These are phyloP conservation scores for Heliconius aoede DNA, from an alignment of 2,888 invertebrate genomes.

Conservation along the genomic window DNA sequence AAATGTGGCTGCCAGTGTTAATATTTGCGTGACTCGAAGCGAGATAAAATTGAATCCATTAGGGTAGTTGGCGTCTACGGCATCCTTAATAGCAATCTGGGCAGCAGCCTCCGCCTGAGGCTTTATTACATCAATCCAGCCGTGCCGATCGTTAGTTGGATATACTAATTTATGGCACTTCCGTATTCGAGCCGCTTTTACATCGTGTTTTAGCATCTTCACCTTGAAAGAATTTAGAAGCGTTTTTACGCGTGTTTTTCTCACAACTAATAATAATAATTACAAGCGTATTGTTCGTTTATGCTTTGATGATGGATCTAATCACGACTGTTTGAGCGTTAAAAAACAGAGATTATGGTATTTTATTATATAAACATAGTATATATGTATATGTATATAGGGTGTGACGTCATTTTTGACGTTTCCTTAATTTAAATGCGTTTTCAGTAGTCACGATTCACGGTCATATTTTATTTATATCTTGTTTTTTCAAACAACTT, in stretches of 20 bases:
- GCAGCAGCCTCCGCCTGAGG: constrained; percentile 32
- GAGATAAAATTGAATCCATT: constrained; percentile 39
- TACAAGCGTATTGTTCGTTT: constrained; percentile 72
- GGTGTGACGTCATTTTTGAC: constrained; percentile 64
- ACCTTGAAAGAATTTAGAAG: constrained; percentile 74
- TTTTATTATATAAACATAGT: constrained; percentile 47
- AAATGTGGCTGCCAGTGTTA: constrained; percentile 13
- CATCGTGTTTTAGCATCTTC: constrained; percentile 74
- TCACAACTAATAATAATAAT: constrained; percentile 73
- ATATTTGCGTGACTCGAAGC: constrained; percentile 35
- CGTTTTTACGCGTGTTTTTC: constrained; percentile 72
- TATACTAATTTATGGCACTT: constrained; percentile 68
- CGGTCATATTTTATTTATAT: constrained; percentile 35
- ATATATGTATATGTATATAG: constrained; percentile 54
- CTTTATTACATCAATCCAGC: constrained; percentile 47
- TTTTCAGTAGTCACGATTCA: constrained; percentile 53
- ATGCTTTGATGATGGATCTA: constrained; percentile 71
- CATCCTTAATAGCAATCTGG: constrained; percentile 39
- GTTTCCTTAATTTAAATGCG: constrained; percentile 61
- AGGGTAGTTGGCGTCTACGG: constrained; percentile 29
- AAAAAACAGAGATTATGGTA: constrained; percentile 62
- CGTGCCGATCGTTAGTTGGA: constrained; percentile 60
- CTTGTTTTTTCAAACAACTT: constrained; percentile 6
- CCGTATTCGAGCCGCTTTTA: constrained; percentile 72
- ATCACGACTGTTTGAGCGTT: constrained; percentile 71